Percentiles rank a stretch among this genome's conserved stretches.
These are phyloP conservation scores for Trididemnum clinides DNA, from an alignment of 23 tunicate genomes.

Conservation along the genomic window DNA sequence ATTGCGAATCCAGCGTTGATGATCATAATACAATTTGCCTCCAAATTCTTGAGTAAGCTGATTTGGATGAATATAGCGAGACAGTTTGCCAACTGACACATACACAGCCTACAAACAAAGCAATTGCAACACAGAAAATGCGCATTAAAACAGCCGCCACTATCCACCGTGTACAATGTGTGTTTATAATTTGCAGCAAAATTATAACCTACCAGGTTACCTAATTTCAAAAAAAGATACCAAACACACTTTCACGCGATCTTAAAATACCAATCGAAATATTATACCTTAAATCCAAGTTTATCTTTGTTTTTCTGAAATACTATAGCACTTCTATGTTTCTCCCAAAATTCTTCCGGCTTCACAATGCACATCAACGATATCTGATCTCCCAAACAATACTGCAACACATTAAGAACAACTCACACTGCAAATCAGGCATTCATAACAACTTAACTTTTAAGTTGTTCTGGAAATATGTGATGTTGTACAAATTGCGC, in stretches of 20 bases:
- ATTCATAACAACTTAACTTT: too few species aligned
- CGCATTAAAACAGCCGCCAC: background rate
- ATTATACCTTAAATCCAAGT: slow-evolving; percentile 56
- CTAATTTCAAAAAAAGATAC: background rate
- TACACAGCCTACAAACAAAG: slow-evolving; percentile 45
- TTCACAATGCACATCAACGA: slow-evolving; percentile 65
- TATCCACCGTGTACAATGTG: background rate
- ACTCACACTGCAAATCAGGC: too few species aligned
- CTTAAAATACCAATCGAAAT: too few species aligned
- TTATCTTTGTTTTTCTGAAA: slow-evolving; percentile 62
- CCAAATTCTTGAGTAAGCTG: slow-evolving; percentile 68
- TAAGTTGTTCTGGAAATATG: too few species aligned
- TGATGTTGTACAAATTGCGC: too few species aligned
- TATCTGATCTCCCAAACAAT: slow-evolving; percentile 25
- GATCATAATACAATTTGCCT: slow-evolving; percentile 71
- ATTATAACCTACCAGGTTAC: background rate
- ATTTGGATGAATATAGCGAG: slow-evolving; percentile 44
- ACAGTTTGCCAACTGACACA: slow-evolving; percentile 62
- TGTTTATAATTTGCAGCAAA: background rate
- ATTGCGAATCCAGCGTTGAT: slow-evolving; percentile 72
- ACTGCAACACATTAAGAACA: slow-evolving; percentile 8
- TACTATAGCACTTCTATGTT: slow-evolving; percentile 48
- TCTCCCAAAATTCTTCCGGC: slow-evolving; percentile 86
- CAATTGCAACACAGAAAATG: background rate
- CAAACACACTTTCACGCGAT: too few species aligned